Evolutionary conservation across 92 coral and sea anemone genomes (phyloP), one percentile per base, ranked within the genome.

Genomic region (Hydrozoanthus gracilis): DNA sequence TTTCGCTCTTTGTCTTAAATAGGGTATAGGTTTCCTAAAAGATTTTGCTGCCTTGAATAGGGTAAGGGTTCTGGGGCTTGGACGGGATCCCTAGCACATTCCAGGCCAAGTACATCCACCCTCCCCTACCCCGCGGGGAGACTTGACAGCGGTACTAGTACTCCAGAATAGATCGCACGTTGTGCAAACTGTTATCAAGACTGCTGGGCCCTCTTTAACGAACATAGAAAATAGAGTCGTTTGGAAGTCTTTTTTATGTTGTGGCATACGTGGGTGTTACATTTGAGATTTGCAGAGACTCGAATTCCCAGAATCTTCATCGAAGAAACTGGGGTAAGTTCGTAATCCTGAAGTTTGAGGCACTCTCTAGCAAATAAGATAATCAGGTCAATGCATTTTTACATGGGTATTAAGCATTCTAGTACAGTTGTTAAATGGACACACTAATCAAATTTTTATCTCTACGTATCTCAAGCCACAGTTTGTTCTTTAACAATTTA

Each of bases 231-330:
- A 9, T 17, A 73, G 52, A 51, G 88, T 8, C 82, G 64, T 64
- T 84, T 55, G 4, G 82, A 84, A n/a, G 82, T 72, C 55, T 67
- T 78, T 47, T 49, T 74, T 8, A 78, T 71, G 18, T 78, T 78
- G 4, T 79, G n/a, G 62, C 16, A 76, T 15, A 79, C 55, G 79
- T 87, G 86, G 27, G 67, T 12, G 77, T 77, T 78, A 73, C 79
- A 20, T 11, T 52, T 71, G 47, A 87, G 86, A 52, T 78, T 79
- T 35, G 80, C 73, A 16, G 79, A 87, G 5, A 79, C 50, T 9
- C 18, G 45, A 17, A 68, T 14, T 35, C 48, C 73, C 27, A 4
- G 48, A 20, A 12, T 67, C 72, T 67, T 67, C 4, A 7, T 15
- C 48, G 73, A 68, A 68, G 71, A 66, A 18, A 66, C 71, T n/a